Base-by-base conservation (phyloP, 1,140 invertebrate species). In the Caenorhabditis remanei region DNA sequence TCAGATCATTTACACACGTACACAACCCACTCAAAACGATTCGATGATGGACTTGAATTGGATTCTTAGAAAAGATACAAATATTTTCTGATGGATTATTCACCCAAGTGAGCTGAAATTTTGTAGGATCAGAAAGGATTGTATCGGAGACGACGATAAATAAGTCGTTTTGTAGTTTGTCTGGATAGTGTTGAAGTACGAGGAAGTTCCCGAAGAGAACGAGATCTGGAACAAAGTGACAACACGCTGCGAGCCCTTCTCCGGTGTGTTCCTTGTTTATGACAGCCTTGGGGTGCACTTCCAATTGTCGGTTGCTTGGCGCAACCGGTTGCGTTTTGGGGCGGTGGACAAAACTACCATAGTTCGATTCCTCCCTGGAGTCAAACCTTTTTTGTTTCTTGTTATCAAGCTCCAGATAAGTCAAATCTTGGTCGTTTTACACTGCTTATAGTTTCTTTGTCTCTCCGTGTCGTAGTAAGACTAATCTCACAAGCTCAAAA, bases 71-170 rank as follows among this genome's bases (percentile, higher is more conserved):
- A 32, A 32, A 32, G 32, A 24, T 71, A 48, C 41, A 4, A 46
- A 71, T 41, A 71, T 46, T 71, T 71, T 71, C 0, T n/a, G 14
- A 24, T 11, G n/a, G 32, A 9, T 11, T 8, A 32, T 13, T 11
- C 40, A 19, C 65, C 7, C 65, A 41, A 43, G 65, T 71, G 65
- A 71, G 65, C 65, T 71, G 65, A 13, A 79, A 50, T 9, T 32
- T 79, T 79, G 71, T 50, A 50, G 43, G 71, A 50, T 79, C 46
- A 50, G n/a, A 9, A 79, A 24, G 71, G 71, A 79, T 79, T 79
- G 21, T 24, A 8, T 53, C n/a, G 13, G 19, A 41, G 13, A 43
- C 4, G 46, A 46, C 32, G 9, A 65, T 40, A 65, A 40, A 19
- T 32, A 16, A 46, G 4, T 19, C 40, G 41, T 16, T 71, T 71